A percentile compares a stretch with the other conserved stretches of the same genome.
Evolutionary conservation across 2,113 vertebrate species (phyloP).

Genomic region (Gavialis gangeticus): DNA sequence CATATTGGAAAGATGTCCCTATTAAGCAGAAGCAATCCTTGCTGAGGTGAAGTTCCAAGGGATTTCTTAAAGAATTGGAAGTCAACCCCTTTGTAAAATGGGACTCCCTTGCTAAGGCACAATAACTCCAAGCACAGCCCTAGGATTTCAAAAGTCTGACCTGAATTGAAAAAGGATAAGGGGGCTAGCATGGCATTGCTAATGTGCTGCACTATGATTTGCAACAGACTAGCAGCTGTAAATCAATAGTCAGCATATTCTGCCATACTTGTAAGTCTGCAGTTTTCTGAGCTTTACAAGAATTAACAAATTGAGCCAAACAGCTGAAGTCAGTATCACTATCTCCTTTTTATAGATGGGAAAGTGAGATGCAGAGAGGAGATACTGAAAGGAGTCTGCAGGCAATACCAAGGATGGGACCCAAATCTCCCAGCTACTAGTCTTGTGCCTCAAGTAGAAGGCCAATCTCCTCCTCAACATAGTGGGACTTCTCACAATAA

Average conservation of each 20-base stretch:
- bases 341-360: fast-evolving
- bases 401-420: neutral
- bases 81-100: neutral
- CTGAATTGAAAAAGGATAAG: neutral
- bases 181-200: fast-evolving
- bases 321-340: neutral
- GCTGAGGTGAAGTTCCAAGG: neutral
- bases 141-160: fast-evolving
- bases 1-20: neutral
- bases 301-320: neutral
- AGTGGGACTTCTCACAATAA: neutral
- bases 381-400: neutral
- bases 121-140: neutral
- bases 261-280: neutral
- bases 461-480: neutral
- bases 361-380: neutral
- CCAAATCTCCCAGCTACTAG: fast-evolving
- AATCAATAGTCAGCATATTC: neutral
- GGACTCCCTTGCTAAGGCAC: neutral
- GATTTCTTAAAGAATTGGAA: neutral
- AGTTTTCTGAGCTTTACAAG: neutral
- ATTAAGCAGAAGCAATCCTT: neutral
- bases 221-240: neutral
- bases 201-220: neutral
- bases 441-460: neutral